These are phyloP conservation scores for Drepana falcataria DNA, from an alignment of 2,888 invertebrate species.

Conservation along the genomic window DNA sequence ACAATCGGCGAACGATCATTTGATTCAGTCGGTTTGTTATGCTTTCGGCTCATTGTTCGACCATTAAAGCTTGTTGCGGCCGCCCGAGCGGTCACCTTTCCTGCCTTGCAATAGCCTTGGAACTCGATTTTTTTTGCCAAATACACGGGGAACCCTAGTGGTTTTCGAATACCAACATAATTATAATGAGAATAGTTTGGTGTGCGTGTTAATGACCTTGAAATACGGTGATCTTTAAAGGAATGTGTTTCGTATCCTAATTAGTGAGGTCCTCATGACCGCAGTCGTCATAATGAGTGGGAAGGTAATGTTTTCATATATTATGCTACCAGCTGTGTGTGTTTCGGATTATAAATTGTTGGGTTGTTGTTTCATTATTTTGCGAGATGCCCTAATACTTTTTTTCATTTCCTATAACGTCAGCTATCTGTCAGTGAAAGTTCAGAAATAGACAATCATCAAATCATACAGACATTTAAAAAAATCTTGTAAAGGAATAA, in stretches of 20 bases:
- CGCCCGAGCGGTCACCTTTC: slow-evolving; percentile 21
- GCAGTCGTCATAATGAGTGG: slow-evolving; percentile 26
- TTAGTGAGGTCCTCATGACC: slow-evolving; percentile 17
- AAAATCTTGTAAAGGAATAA: too few species aligned
- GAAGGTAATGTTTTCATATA: slow-evolving; percentile 25
- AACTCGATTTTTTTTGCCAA: background rate
- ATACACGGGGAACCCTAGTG: too few species aligned
- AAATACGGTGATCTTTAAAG: slow-evolving; percentile 19
- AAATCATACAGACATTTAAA: too few species aligned
- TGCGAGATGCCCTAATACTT: too few species aligned
- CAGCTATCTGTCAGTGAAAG: too few species aligned
- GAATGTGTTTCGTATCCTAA: slow-evolving; percentile 23
- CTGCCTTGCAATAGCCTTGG: background rate
- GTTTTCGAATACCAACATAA: too few species aligned
- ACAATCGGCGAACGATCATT: slow-evolving; percentile 26
- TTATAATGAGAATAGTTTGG: background rate
- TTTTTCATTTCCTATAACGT: too few species aligned
- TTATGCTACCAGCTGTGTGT: background rate
- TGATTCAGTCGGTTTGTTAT: slow-evolving; percentile 41
- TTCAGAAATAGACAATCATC: too few species aligned
- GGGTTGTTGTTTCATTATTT: too few species aligned
- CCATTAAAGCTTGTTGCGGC: slow-evolving; percentile 36
- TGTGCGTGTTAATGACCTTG: slow-evolving; percentile 24
- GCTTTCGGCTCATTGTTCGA: slow-evolving; percentile 49
- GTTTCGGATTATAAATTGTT: too few species aligned